Evolutionary conservation across 2,113 vertebrate species (phyloP).

Genomic region (Sinocyclocheilus grahami): DNA sequence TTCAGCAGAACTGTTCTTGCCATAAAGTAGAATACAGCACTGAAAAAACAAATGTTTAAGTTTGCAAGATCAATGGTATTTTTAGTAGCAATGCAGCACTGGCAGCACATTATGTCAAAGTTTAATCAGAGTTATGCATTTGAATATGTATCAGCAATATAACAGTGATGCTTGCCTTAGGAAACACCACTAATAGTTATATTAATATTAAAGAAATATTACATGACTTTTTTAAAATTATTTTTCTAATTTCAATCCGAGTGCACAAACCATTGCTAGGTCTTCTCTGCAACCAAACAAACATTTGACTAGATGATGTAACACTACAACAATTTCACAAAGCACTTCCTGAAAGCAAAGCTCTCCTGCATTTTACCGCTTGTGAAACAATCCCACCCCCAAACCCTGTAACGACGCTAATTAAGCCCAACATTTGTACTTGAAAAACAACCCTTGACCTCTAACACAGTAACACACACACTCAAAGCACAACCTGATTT

Average conservation of each 20-base stretch:
- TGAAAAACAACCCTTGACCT: conserved; percentile 33
- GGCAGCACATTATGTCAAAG: neutral
- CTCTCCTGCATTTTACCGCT: conserved; percentile 9
- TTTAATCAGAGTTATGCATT: neutral
- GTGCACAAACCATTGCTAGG: neutral
- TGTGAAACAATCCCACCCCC: conserved; percentile 8
- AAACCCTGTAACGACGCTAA: conserved; percentile 16
- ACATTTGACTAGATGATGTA: conserved; percentile 7
- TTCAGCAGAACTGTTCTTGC: neutral
- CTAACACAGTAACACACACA: neutral
- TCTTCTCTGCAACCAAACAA: conserved; percentile 8
- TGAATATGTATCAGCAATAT: neutral
- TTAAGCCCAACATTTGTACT: conserved; percentile 9
- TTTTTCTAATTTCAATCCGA: neutral
- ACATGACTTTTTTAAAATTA: neutral
- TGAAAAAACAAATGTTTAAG: neutral
- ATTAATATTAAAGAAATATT: neutral
- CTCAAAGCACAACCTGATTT: conserved; percentile 9
- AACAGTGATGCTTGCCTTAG: neutral
- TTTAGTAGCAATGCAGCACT: neutral
- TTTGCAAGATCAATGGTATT: neutral
- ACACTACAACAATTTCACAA: neutral
- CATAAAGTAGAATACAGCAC: neutral
- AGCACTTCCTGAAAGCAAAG: conserved; percentile 35
- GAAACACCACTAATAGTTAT: neutral